Conservation (phyloP, 2,113 vertebrate genomes). For the Lathamus discolor region DNA sequence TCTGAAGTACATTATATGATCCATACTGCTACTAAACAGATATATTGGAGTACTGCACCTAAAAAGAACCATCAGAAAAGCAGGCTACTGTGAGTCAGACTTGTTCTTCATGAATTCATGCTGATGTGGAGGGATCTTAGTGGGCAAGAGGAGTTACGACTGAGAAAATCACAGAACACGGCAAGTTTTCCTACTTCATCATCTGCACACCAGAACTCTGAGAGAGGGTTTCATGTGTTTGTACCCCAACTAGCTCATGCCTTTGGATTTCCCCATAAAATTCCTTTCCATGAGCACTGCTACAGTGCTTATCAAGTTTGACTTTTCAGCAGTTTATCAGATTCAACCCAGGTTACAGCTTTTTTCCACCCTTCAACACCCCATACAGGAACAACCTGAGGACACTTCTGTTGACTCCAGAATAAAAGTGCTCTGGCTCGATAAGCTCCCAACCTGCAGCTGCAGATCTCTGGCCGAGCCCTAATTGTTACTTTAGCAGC, state of each 20-base stretch:
- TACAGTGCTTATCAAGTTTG: neutral
- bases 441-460: neutral
- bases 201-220: neutral
- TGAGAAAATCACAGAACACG: neutral
- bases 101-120: neutral
- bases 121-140: neutral
- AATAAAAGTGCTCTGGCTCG: neutral
- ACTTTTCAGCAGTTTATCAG: neutral
- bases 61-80: neutral
- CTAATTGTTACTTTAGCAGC: neutral
- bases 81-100: neutral
- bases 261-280: neutral
- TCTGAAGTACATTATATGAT: neutral
- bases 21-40: neutral
- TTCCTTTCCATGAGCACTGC: neutral
- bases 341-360: neutral
- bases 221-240: neutral
- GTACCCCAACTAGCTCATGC: neutral
- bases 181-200: neutral
- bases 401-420: neutral
- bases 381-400: neutral
- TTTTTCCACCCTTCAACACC: neutral
- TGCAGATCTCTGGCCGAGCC: neutral
- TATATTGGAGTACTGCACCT: neutral
- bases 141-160: neutral